Evolutionary conservation across 1,140 invertebrate species (phyloP).

Genomic region (Euschistus heros): DNA sequence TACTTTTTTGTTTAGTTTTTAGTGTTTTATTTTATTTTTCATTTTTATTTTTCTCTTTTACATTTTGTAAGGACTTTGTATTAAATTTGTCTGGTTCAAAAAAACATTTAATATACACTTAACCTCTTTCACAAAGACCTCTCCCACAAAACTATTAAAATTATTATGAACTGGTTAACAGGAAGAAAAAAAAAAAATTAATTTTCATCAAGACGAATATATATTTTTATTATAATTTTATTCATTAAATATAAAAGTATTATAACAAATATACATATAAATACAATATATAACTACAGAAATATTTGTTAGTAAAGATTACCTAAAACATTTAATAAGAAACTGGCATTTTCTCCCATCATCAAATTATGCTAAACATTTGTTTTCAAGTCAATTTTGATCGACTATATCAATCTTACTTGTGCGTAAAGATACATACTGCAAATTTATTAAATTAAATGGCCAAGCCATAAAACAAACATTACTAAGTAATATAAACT

Average conservation of each 20-base stretch:
- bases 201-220: too few relatives aligned
- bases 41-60: too few relatives aligned
- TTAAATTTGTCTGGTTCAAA: too few relatives aligned
- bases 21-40: too few relatives aligned
- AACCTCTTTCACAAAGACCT: too few relatives aligned
- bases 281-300: slow-evolving; percentile 9
- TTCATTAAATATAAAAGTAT: neutral
- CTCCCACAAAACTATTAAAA: too few relatives aligned
- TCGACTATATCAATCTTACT: neutral
- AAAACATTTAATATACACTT: too few relatives aligned
- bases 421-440: neutral
- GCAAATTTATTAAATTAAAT: neutral
- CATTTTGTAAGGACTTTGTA: too few relatives aligned
- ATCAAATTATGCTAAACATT: neutral
- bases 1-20: too few relatives aligned
- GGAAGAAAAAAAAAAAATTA: too few relatives aligned
- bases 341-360: neutral
- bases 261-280: slow-evolving; percentile 13
- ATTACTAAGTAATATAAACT: slow-evolving; percentile 3
- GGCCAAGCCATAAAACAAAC: neutral
- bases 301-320: neutral
- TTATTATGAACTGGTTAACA: too few relatives aligned
- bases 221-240: too few relatives aligned
- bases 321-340: neutral
- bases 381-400: neutral